phyloP scores from a whole-genome alignment of 2,888 invertebrate species.

The Timandra comae region DNA sequence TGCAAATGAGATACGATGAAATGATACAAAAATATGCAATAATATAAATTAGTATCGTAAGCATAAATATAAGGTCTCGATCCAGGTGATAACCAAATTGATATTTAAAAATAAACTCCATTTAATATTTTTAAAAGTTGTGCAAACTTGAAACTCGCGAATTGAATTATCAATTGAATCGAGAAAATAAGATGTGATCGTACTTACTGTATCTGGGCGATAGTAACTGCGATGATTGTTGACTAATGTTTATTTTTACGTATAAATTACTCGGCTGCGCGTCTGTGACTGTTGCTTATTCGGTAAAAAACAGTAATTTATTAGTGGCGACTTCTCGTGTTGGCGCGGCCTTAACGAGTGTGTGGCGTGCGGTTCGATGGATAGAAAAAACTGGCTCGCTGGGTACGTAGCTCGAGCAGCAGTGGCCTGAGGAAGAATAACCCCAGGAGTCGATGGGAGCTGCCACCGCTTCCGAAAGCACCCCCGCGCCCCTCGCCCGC shows the following conservation, averaged over 20 bases:
- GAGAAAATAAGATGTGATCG: slow-evolving; percentile 47
- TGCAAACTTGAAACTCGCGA: slow-evolving; percentile 22
- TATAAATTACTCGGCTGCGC: slow-evolving; percentile 71
- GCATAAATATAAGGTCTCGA: slow-evolving; percentile 12
- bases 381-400: slow-evolving; percentile 79
- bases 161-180: slow-evolving; percentile 51
- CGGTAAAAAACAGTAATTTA: slow-evolving; percentile 77
- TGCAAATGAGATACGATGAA: slow-evolving; percentile 35
- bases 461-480: slow-evolving; percentile 74
- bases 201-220: slow-evolving; percentile 72
- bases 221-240: slow-evolving; percentile 65
- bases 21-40: slow-evolving; percentile 20
- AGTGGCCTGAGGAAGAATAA: slow-evolving; percentile 78
- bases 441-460: slow-evolving; percentile 77
- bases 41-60: slow-evolving; percentile 9
- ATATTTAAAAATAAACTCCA: slow-evolving; percentile 2
- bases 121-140: slow-evolving; percentile 2
- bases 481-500: slow-evolving; percentile 66
- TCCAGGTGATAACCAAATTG: slow-evolving; percentile 12
- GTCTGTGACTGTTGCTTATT: slow-evolving; percentile 74
- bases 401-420: slow-evolving; percentile 74
- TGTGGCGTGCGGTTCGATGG: slow-evolving; percentile 77
- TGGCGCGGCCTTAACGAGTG: slow-evolving; percentile 79
- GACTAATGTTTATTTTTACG: slow-evolving; percentile 73
- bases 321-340: slow-evolving; percentile 80